phyloP scores from a whole-genome alignment of 2,888 invertebrate genomes.

The Aplocera efformata region DNA sequence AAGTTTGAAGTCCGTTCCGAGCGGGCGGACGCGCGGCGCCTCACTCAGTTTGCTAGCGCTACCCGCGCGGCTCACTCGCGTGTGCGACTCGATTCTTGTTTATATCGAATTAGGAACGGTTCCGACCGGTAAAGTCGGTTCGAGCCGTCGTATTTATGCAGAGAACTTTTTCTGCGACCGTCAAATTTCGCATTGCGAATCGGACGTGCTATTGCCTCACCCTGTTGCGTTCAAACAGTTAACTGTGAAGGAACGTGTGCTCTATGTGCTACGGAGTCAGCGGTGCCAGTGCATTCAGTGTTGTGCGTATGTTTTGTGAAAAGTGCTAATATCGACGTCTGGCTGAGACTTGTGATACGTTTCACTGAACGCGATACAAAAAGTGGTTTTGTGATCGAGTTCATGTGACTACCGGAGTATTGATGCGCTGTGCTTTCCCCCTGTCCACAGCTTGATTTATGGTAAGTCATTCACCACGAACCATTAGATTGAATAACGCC shows the following conservation, averaged over 20 bases:
- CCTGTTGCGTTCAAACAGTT: slow-evolving; percentile 64
- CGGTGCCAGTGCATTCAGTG: slow-evolving; percentile 67
- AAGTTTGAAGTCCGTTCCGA: slow-evolving; percentile 72
- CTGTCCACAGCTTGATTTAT: slow-evolving; percentile 62
- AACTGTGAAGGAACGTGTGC: slow-evolving; percentile 72
- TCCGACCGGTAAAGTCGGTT: slow-evolving; percentile 70
- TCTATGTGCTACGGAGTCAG: slow-evolving; percentile 59
- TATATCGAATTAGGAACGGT: slow-evolving; percentile 70
- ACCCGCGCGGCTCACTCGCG: slow-evolving; percentile 74
- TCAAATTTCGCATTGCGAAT: slow-evolving; percentile 72
- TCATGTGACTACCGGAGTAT: slow-evolving; percentile 63
- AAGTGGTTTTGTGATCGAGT: slow-evolving; percentile 65
- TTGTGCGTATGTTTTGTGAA: slow-evolving; percentile 62
- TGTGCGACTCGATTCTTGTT: slow-evolving; percentile 42
- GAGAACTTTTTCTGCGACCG: slow-evolving; percentile 54
- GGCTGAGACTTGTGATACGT: slow-evolving; percentile 56
- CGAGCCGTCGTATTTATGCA: slow-evolving; percentile 65
- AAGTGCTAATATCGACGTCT: slow-evolving; percentile 64
- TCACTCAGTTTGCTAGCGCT: slow-evolving; percentile 73
- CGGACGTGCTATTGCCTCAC: slow-evolving; percentile 66
- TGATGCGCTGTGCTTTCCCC: slow-evolving; percentile 61
- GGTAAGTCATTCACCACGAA: slow-evolving; percentile 55
- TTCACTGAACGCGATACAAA: slow-evolving; percentile 65
- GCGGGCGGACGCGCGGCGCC: slow-evolving; percentile 61
- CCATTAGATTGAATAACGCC: slow-evolving; percentile 26